Evolutionary conservation across 2,888 invertebrate species (phyloP), one percentile per base, ranked within the genome.

Genomic region (Salticus scenicus): DNA sequence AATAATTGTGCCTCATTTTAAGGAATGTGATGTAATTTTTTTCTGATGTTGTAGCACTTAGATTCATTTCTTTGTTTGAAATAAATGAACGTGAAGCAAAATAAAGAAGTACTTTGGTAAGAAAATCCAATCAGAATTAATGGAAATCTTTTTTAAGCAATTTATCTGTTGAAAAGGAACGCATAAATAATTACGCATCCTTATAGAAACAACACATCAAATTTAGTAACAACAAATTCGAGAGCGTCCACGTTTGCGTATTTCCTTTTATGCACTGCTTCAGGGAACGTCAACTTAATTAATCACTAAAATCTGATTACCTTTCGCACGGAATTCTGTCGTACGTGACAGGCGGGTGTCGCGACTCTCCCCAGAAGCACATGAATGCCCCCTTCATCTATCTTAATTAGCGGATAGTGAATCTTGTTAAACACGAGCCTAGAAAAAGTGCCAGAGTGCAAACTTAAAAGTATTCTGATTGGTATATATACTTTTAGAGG

Each of bases 261-360:
- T 57, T 47, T 57, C 57, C 24, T 5, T 17, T 24, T 0, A 24
- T n/a, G 7, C 4, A 5, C 17, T 20, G 24, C 1, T 24, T 24
- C 5, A 17, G 24, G 24, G 24, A 57, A 31, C 28, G 33, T 51
- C 37, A 28, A 8, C 37, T 47, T 72, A 74, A 81, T 81, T 81
- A 81, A 81, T 81, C 81, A 81, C 81, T 30, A 42, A 57, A 67
- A 81, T 74, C 74, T 81, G 67, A 81, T 81, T 81, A 81, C 57
- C 74, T 28, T 42, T 28, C 33, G 37, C 27, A 37, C 33, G 73
- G 80, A 67, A 80, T 80, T 71, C 71, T n/a, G 17, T 41, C 27
- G 63, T 47, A 80, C 76, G 76, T 76, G 76, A 76, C 76, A 69
- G 31, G 67, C 42, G 30, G 17, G 24, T 24, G 69, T 69, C 76